phyloP scores from a whole-genome alignment of 2,888 invertebrate genomes.

The Caenorhabditis virilis region DNA sequence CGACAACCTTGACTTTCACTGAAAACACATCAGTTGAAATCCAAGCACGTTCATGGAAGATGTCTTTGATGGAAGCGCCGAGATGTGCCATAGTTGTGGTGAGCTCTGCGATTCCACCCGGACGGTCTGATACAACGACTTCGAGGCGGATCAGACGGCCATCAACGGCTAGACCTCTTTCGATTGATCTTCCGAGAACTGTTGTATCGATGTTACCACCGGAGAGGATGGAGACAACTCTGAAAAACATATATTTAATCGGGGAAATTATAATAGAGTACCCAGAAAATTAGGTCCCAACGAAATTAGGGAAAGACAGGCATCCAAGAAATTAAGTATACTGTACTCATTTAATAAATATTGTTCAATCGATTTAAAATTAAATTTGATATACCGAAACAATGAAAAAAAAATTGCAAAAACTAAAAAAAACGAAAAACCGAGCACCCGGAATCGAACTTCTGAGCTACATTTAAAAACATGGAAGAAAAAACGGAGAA shows the following conservation, averaged over 20 bases:
- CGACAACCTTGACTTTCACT: slow-evolving; percentile 76
- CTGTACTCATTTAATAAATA: too few species aligned
- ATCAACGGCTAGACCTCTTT: slow-evolving; percentile 72
- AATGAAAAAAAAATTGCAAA: too few species aligned
- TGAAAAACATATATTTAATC: slow-evolving; percentile 49
- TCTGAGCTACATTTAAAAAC: too few species aligned
- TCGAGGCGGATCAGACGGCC: slow-evolving; percentile 71
- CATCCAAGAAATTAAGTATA: too few species aligned
- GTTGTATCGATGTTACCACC: slow-evolving; percentile 74
- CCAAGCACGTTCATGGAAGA: slow-evolving; percentile 94
- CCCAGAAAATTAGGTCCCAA: too few species aligned
- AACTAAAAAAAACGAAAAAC: too few species aligned
- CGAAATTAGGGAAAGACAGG: too few species aligned
- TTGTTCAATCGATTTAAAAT: too few species aligned
- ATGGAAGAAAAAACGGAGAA: too few species aligned
- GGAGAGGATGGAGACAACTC: slow-evolving; percentile 72
- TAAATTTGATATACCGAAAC: too few species aligned
- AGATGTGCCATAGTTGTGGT: slow-evolving; percentile 70
- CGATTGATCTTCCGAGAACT: slow-evolving; percentile 71
- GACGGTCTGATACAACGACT: slow-evolving; percentile 72
- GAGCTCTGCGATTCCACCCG: slow-evolving; percentile 72
- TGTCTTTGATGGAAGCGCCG: slow-evolving; percentile 81
- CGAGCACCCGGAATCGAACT: too few species aligned
- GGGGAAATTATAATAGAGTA: too few species aligned
- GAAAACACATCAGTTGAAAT: slow-evolving; percentile 85